These are phyloP conservation scores for Trachelus stipa DNA, from an alignment of 2,888 invertebrate species.

Conservation along the genomic window DNA sequence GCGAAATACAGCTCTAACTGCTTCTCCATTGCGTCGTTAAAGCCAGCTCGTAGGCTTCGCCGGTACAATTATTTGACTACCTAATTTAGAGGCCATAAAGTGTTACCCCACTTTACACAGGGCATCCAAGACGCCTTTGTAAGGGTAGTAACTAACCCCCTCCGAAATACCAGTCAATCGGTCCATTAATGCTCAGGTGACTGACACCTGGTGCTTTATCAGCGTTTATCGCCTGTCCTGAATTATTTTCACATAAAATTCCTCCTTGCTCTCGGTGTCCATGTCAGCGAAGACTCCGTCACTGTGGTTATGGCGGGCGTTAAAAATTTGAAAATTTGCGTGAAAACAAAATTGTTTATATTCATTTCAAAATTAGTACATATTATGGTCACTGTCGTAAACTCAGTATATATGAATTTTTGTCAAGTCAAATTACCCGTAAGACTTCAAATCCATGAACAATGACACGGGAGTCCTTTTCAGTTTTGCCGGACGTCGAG, in stretches of 20 bases:
- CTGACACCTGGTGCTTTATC: neutral
- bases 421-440: no score
- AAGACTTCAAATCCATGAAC: neutral
- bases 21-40: conserved; percentile 10
- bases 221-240: neutral
- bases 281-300: neutral
- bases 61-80: conserved; percentile 37
- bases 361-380: neutral
- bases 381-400: neutral
- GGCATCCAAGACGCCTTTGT: neutral
- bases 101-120: neutral
- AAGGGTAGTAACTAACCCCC: neutral
- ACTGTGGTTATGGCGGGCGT: neutral
- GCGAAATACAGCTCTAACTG: conserved; percentile 2
- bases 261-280: neutral
- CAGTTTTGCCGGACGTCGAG: neutral
- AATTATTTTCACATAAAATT: neutral
- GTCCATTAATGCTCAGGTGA: neutral
- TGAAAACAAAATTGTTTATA: neutral
- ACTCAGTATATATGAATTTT: neutral
- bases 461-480: neutral
- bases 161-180: neutral
- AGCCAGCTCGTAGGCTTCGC: conserved; percentile 8
- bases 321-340: neutral
- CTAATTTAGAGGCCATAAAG: conserved; percentile 38